A percentile compares a stretch with the other conserved stretches of the same genome.
These are phyloP conservation scores for Eidolon helvum DNA, from an alignment of 2,113 vertebrate species.

Conservation along the genomic window DNA sequence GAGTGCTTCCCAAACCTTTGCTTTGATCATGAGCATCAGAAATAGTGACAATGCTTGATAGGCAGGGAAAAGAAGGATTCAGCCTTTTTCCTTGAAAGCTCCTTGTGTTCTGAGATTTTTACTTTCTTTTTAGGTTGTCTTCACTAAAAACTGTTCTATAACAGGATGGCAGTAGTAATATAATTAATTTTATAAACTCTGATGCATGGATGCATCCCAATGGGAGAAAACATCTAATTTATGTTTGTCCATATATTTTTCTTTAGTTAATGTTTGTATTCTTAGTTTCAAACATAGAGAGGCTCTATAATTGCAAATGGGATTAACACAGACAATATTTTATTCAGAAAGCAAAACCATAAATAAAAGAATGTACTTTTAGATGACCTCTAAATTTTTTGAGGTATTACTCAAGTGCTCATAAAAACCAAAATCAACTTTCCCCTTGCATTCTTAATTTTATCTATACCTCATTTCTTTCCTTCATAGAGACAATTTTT, in stretches of 20 bases:
- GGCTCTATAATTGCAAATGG: constrained; percentile 80
- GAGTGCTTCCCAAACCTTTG: neutral
- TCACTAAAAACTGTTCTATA: constrained; percentile 82
- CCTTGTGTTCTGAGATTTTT: constrained; percentile 9
- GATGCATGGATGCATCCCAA: constrained; percentile 74
- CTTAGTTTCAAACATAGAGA: constrained; percentile 81
- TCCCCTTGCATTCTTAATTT: constrained; percentile 77
- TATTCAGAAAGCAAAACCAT: constrained; percentile 57
- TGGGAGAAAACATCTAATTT: constrained; percentile 78
- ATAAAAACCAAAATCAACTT: constrained; percentile 77
- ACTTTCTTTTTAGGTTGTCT: constrained; percentile 58
- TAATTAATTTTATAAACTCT: constrained; percentile 82
- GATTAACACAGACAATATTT: constrained; percentile 83
- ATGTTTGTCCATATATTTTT: constrained; percentile 81
- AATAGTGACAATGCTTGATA: neutral
- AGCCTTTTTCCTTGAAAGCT: constrained; percentile 18
- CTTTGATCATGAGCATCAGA: neutral
- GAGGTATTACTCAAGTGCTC: constrained; percentile 65
- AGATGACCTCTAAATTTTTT: constrained; percentile 78
- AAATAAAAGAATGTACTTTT: constrained; percentile 77
- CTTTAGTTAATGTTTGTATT: constrained; percentile 80
- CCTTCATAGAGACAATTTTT: constrained; percentile 47
- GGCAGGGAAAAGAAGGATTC: neutral
- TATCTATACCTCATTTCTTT: constrained; percentile 65
- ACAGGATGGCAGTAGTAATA: constrained; percentile 86